phyloP scores from a whole-genome alignment of 2,797 vertebrate species.

The Basileuterus tristriatus region DNA sequence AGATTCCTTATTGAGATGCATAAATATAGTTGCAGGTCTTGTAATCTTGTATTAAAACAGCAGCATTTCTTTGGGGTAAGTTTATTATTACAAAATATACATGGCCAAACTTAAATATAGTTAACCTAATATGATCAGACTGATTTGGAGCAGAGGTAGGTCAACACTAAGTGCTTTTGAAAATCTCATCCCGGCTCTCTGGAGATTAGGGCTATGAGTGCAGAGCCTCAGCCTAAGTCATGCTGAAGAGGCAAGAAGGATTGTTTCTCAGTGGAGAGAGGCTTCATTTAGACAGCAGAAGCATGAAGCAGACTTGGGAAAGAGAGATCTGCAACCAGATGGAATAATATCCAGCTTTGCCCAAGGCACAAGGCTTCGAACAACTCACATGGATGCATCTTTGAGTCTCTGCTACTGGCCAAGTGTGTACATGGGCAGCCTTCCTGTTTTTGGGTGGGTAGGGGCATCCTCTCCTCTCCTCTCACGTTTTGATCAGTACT shows the following conservation, averaged over 20 bases:
- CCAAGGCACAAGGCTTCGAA: background rate
- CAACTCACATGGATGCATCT: background rate
- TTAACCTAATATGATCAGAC: slow-evolving; percentile 57
- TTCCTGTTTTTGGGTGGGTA: background rate
- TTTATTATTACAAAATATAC: slow-evolving; percentile 53
- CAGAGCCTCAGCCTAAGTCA: background rate
- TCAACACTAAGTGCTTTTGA: slow-evolving; percentile 51
- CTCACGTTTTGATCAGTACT: background rate
- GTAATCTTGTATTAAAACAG: slow-evolving; percentile 22
- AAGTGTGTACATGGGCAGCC: background rate
- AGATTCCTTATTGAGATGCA: background rate
- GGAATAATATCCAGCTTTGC: background rate
- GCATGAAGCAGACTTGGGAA: background rate
- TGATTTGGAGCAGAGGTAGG: slow-evolving; percentile 59
- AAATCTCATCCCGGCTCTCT: slow-evolving; percentile 35
- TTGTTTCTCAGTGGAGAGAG: background rate
- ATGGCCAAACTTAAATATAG: slow-evolving; percentile 13
- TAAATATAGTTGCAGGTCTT: background rate
- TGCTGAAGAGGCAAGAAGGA: background rate
- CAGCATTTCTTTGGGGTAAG: slow-evolving; percentile 26
- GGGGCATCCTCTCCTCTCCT: background rate
- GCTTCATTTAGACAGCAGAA: background rate
- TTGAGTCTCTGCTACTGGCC: background rate
- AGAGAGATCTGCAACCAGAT: background rate
- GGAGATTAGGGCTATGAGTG: background rate